Evolutionary conservation across 1,140 invertebrate genomes (phyloP).

Genomic region (Musca domestica): DNA sequence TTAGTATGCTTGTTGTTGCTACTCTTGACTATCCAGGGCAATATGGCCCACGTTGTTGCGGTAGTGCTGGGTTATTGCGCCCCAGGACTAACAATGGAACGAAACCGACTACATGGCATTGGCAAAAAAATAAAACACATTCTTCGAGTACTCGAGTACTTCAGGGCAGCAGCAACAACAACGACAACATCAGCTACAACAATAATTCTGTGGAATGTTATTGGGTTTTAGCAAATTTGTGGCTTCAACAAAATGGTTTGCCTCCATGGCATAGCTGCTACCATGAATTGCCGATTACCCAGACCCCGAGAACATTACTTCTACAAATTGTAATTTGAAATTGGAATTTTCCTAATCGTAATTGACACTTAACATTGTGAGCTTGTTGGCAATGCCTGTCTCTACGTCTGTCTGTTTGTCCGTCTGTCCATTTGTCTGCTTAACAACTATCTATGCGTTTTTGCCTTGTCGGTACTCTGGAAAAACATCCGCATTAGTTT

Average conservation of each 20-base stretch:
- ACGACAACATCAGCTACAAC: neutral
- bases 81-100: no score
- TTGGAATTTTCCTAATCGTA: conserved; percentile 22
- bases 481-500: no score
- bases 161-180: neutral
- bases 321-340: conserved; percentile 23
- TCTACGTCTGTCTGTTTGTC: no score
- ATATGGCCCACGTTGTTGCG: neutral
- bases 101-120: no score
- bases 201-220: conserved; percentile 20
- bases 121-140: neutral
- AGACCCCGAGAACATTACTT: conserved; percentile 2
- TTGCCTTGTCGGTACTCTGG: no score
- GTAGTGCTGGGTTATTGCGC: neutral
- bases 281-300: no score
- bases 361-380: conserved; percentile 18
- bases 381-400: no score
- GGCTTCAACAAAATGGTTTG: neutral
- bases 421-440: no score
- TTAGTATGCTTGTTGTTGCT: neutral
- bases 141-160: neutral
- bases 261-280: no score
- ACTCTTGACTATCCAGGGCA: neutral
- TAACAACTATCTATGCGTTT: no score
- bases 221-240: conserved; percentile 17